These are phyloP conservation scores for Frankliniella fusca DNA, from an alignment of 2,888 invertebrate genomes.

Conservation along the genomic window DNA sequence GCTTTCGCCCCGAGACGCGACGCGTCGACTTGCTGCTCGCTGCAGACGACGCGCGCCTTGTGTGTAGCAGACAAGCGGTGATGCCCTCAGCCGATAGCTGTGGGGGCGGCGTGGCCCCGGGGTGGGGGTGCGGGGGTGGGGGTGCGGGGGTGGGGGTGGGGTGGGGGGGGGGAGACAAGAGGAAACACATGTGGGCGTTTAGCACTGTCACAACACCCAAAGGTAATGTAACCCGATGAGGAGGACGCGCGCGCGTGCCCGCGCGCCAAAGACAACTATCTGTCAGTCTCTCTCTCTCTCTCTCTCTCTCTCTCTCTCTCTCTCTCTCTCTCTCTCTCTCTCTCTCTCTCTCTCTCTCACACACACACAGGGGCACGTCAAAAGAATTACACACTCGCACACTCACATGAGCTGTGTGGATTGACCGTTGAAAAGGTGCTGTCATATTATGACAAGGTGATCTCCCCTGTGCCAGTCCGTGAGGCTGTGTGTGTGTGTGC, in stretches of 20 bases:
- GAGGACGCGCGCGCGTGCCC: neutral
- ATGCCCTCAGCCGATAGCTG: neutral
- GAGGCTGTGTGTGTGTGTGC: no score
- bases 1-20: no score
- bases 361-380: neutral
- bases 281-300: constrained; percentile 7
- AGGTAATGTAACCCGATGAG: neutral
- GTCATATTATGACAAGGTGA: constrained; percentile 18
- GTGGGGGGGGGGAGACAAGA: neutral
- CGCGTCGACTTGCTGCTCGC: neutral
- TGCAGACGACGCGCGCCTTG: neutral
- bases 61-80: neutral
- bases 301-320: neutral
- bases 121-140: neutral
- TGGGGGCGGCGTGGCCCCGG: neutral
- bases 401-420: neutral
- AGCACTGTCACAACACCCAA: constrained; percentile 5
- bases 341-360: neutral
- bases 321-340: constrained; percentile 8
- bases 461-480: neutral
- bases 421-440: constrained; percentile 26
- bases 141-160: neutral
- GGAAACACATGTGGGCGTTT: constrained; percentile 4
- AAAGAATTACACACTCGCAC: constrained; percentile 12
- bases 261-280: neutral